Percentiles rank a stretch among this genome's conserved stretches.
These are phyloP conservation scores for Mizuhopecten yessoensis DNA, from an alignment of 1,140 invertebrate species.

Conservation along the genomic window DNA sequence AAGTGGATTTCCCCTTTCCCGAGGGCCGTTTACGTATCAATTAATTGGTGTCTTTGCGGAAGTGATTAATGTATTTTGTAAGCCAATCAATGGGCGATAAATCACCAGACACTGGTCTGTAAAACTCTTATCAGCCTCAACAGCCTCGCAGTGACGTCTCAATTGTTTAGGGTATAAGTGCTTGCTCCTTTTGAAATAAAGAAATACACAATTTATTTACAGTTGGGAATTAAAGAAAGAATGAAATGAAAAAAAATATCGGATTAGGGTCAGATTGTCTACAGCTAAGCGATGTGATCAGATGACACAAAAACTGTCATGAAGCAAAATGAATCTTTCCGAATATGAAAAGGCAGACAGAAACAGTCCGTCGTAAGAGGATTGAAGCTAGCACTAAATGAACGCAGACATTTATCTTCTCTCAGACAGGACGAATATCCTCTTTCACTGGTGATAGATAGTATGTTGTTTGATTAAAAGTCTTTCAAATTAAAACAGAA, in stretches of 20 bases:
- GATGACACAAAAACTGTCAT: background rate
- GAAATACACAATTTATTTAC: background rate
- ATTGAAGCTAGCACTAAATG: background rate
- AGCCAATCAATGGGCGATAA: constrained; percentile 12
- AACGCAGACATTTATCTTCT: background rate
- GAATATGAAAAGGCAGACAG: background rate
- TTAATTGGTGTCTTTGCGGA: constrained; percentile 24
- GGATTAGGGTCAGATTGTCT: background rate
- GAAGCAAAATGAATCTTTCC: background rate
- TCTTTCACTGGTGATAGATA: background rate
- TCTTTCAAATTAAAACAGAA: background rate
- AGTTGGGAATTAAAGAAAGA: background rate
- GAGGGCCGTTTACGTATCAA: background rate
- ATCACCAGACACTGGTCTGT: background rate
- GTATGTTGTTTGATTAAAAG: background rate
- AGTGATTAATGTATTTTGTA: constrained; percentile 26
- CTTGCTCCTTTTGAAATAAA: background rate
- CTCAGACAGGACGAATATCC: background rate
- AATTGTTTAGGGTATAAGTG: background rate
- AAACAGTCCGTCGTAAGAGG: background rate
- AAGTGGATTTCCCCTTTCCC: background rate
- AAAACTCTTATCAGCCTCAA: background rate
- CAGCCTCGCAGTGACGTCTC: constrained; percentile 1
- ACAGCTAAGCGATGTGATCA: background rate
- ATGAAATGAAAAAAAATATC: background rate